Percentiles rank a stretch among this genome's conserved stretches.
Evolutionary conservation across 2,888 invertebrate species (phyloP).

Genomic region (Drosophila buzzatii): DNA sequence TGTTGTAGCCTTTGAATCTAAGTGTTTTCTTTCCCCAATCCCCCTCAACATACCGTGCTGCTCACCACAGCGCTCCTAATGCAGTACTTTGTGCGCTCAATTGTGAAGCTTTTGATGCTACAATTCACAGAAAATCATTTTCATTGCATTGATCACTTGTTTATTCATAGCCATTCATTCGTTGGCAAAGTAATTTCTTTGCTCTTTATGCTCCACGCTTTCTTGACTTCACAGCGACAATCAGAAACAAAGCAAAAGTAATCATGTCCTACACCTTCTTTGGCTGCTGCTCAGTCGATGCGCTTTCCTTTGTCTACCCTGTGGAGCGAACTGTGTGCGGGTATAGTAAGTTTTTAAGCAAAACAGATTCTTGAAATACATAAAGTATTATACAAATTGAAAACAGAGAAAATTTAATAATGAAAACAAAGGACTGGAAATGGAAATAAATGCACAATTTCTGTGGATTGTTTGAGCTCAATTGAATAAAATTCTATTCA

Average conservation of each 20-base stretch:
- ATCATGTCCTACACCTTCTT: constrained; percentile 66
- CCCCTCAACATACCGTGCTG: background rate
- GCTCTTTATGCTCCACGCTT: constrained; percentile 63
- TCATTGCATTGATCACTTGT: constrained; percentile 83
- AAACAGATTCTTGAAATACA: too few relatives aligned
- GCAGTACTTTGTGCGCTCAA: constrained; percentile 69
- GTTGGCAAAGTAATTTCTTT: constrained; percentile 84
- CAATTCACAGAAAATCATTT: constrained; percentile 73
- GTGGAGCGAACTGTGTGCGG: background rate
- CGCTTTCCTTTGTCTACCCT: constrained; percentile 42
- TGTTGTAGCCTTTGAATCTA: constrained; percentile 25
- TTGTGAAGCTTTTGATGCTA: constrained; percentile 70
- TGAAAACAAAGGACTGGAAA: background rate
- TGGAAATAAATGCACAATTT: background rate
- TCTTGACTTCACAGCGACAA: constrained; percentile 61
- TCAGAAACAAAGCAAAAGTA: constrained; percentile 72
- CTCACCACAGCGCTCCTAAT: constrained; percentile 6
- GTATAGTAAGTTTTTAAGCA: background rate
- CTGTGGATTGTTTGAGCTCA: background rate
- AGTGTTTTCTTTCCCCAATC: constrained; percentile 24
- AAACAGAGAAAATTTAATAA: background rate
- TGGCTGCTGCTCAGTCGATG: constrained; percentile 25
- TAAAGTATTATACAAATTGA: background rate
- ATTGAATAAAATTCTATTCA: background rate
- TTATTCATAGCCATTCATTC: constrained; percentile 83